Conservation (phyloP, 2,888 invertebrate species). For the Pseudococcus viburni region DNA sequence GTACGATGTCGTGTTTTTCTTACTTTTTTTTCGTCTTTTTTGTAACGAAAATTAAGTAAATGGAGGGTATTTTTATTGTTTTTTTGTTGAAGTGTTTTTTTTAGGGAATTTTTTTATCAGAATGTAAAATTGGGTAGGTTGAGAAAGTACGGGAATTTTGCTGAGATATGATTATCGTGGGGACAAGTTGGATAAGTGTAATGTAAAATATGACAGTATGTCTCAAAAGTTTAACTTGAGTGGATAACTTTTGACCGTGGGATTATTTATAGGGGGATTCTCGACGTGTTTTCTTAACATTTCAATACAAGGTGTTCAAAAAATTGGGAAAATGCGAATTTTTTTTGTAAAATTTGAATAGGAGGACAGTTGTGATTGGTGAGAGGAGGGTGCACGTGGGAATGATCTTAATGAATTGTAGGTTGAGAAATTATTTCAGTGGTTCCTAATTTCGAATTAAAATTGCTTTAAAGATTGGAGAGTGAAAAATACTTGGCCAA, state of each 20-base stretch:
- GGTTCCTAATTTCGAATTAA: too few relatives aligned
- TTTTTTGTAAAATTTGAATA: too few relatives aligned
- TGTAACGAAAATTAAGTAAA: neutral
- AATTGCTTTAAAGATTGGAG: too few relatives aligned
- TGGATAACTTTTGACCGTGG: too few relatives aligned
- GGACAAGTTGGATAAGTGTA: neutral
- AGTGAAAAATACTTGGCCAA: too few relatives aligned
- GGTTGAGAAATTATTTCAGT: too few relatives aligned
- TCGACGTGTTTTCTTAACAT: neutral
- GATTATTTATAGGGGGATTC: too few relatives aligned
- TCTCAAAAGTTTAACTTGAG: neutral
- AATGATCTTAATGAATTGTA: too few relatives aligned
- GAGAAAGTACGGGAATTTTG: neutral
- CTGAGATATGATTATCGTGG: neutral
- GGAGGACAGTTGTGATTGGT: too few relatives aligned
- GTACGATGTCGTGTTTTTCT: neutral
- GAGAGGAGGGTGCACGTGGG: too few relatives aligned
- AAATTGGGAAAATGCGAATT: neutral
- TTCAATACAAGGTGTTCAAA: neutral
- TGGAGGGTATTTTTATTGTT: too few relatives aligned
- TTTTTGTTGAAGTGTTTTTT: neutral
- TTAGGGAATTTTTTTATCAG: neutral
- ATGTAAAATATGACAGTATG: neutral
- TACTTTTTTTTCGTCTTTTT: neutral
- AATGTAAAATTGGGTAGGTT: neutral